A percentile compares a stretch with the other conserved stretches of the same genome.
Evolutionary conservation across 2,797 vertebrate genomes (phyloP).

Genomic region (Delichon dasypus): DNA sequence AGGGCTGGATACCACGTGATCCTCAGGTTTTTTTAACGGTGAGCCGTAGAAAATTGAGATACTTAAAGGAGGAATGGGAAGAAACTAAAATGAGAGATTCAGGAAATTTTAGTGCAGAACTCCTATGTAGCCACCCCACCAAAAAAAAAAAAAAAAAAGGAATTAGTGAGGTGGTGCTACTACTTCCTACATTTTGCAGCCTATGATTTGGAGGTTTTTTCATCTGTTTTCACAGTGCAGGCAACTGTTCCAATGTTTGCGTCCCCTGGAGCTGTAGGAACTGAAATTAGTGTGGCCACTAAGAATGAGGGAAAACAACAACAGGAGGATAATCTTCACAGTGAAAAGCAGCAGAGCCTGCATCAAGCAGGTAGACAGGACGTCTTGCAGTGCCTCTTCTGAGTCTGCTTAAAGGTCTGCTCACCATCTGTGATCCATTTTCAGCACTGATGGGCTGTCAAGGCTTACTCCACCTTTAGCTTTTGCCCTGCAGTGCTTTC

Average conservation of each 20-base stretch:
- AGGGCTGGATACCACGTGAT: neutral
- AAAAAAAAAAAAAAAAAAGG: neutral
- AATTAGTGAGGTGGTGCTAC: neutral
- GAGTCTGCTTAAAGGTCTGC: neutral
- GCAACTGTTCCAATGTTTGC: constrained; percentile 11
- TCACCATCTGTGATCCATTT: neutral
- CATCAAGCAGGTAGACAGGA: neutral
- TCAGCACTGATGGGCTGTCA: neutral
- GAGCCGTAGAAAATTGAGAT: neutral
- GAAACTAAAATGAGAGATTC: neutral
- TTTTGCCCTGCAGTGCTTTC: neutral
- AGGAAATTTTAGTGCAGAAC: neutral
- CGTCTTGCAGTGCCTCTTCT: neutral
- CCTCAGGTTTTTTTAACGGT: neutral
- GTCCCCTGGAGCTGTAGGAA: constrained; percentile 29
- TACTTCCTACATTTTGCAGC: neutral
- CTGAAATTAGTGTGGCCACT: constrained; percentile 39
- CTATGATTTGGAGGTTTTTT: neutral
- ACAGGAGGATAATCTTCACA: neutral
- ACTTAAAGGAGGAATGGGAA: neutral
- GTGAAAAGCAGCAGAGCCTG: neutral
- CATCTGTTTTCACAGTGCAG: constrained; percentile 3
- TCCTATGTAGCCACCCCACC: neutral
- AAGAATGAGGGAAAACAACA: constrained; percentile 29
- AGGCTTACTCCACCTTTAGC: neutral